phyloP scores from a whole-genome alignment of 2,888 invertebrate species.

The Merodon equestris region DNA sequence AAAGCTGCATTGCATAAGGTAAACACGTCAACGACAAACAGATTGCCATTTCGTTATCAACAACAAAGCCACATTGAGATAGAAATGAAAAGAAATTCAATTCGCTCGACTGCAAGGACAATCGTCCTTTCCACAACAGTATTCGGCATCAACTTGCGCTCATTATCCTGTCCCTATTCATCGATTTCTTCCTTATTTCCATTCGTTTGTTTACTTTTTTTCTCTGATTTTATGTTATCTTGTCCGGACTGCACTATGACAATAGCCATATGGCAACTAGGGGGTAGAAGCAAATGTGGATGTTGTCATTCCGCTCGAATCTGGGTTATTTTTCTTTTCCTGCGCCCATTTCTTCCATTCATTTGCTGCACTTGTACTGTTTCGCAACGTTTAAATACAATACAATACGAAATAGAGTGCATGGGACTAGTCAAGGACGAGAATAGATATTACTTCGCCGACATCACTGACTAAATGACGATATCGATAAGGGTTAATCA shows the following conservation, averaged over 20 bases:
- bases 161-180: conserved; percentile 43
- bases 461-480: too few relatives aligned
- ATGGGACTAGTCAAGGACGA: too few relatives aligned
- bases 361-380: conserved; percentile 33
- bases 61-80: conserved; percentile 26
- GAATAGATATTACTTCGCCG: too few relatives aligned
- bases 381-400: conserved; percentile 31
- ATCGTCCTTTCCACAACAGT: conserved; percentile 30
- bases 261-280: not conserved
- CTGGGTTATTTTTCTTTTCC: conserved; percentile 35
- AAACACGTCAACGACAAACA: conserved; percentile 29
- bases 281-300: conserved; percentile 20
- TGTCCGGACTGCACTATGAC: conserved; percentile 12
- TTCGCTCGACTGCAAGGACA: conserved; percentile 51
- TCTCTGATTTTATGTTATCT: conserved; percentile 33
- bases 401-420: too few relatives aligned
- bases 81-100: conserved; percentile 21
- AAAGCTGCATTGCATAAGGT: not conserved
- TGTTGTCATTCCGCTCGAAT: conserved; percentile 13
- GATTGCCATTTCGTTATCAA: too few relatives aligned
- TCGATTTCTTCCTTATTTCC: conserved; percentile 36
- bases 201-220: conserved; percentile 58
- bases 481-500: too few relatives aligned
- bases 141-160: conserved; percentile 46
- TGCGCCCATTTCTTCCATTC: too few relatives aligned